Base-by-base conservation (phyloP, 92 coral and sea anemone genomes). In the Porites cylindrica region DNA sequence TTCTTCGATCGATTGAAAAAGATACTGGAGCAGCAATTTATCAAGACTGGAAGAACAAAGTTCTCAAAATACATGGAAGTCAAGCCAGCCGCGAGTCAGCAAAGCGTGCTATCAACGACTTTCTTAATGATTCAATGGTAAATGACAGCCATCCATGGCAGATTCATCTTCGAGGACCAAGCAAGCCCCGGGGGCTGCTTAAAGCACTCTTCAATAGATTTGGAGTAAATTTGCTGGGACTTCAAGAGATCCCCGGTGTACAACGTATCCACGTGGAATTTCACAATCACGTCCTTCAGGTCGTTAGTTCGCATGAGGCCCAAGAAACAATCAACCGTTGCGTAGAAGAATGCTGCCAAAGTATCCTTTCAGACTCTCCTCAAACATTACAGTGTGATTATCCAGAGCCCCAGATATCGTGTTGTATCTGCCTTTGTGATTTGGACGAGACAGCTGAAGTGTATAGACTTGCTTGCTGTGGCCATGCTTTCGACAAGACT, bases 401-500 rank as follows among this genome's bases (percentile, higher is more conserved):
- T 43, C 75, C 61, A 10, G 61, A 79, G 58, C 56, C 20, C 19
- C 75, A 86, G 53, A 8, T 56, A 3, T 85, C 70, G 0, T 96
- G 99, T 76, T 95, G 97, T 10, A 92, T 92, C 80, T 96, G 99
- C 85, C 66, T 91, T 7, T 85, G 92, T 80, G 91, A 88, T 29
- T 82, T 94, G 26, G 96, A 86, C 14, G 91, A 51, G 0, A 26
- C 78, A 53, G 88, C 70, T 23, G 86, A 86, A 2, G 64, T 89
- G 10, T 91, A 95, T 80, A 86, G 95, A 77, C 93, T 96, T 59
- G 92, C 93, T 5, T 86, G 90, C 26, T 96, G 99, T 92, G 98
- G 98, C 3, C 99, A 96, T 86, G 94, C 82, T 64, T 95, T 90
- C 88, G 94, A 98, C 76, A 78, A 50, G 82, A 79, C 54, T 21